phyloP scores from a whole-genome alignment of 1,140 invertebrate species.

The Harpegnathos saltator region DNA sequence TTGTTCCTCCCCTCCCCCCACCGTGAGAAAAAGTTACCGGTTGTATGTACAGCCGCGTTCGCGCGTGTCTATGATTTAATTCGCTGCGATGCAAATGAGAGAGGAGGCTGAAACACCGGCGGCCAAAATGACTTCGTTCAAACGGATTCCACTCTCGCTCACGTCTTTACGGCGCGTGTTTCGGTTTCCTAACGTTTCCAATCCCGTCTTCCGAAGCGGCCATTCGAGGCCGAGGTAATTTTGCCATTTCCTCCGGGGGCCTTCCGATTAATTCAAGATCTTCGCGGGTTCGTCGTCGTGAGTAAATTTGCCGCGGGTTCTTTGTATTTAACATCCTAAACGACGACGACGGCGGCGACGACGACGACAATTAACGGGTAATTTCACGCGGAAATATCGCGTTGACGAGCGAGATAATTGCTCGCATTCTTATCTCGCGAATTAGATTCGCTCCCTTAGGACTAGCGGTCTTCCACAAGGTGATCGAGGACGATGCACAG shows the following conservation, averaged over 20 bases:
- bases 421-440: not conserved
- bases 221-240: not conserved
- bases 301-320: not conserved
- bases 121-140: conserved; percentile 32
- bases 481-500: no score
- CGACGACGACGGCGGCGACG: no score
- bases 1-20: not conserved
- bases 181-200: conserved; percentile 29
- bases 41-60: not conserved
- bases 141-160: conserved; percentile 35
- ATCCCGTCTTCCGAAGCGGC: not conserved
- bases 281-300: not conserved
- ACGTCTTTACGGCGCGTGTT: conserved; percentile 15
- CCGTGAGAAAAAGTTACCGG: conserved; percentile 23
- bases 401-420: not conserved
- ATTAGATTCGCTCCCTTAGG: not conserved
- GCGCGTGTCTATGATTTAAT: no score
- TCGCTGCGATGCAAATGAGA: conserved; percentile 36
- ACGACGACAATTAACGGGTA: not conserved
- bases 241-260: conserved; percentile 9
- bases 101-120: not conserved
- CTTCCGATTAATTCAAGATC: conserved; percentile 20
- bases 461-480: not conserved
- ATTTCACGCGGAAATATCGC: not conserved
- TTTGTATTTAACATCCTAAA: not conserved